Conservation (phyloP, 2,113 vertebrate species). For the Desmodus rotundus region DNA sequence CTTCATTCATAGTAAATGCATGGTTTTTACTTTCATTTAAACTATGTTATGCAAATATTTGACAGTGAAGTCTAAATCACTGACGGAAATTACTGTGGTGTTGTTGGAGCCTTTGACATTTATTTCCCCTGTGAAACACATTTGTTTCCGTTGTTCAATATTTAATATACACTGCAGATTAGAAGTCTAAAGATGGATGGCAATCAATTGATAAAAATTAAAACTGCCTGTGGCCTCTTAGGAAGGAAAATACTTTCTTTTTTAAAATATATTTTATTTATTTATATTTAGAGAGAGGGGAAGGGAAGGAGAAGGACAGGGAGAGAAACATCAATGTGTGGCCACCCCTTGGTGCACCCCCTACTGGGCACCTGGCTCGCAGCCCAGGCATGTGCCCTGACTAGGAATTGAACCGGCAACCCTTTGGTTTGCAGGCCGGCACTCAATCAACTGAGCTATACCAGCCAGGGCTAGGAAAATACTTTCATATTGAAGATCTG, state of each 20-base stretch:
- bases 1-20: conserved; percentile 40
- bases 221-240: conserved; percentile 28
- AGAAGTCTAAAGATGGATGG: conserved; percentile 6
- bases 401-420: no score
- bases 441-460: no score
- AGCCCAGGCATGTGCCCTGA: no score
- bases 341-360: no score
- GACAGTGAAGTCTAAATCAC: conserved; percentile 42
- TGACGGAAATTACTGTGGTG: conserved; percentile 29
- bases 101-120: conserved; percentile 36
- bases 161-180: not conserved
- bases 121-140: conserved; percentile 56
- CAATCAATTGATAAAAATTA: conserved; percentile 31
- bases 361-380: no score
- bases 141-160: conserved; percentile 52
- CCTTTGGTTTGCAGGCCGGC: no score
- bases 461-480: not conserved
- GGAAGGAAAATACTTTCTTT: not conserved
- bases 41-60: conserved; percentile 38
- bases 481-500: not conserved
- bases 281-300: no score
- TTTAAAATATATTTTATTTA: no score
- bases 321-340: no score
- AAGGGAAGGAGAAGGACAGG: no score
- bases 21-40: conserved; percentile 58